phyloP scores from a whole-genome alignment of 2,113 vertebrate genomes.

The Chaetops frenatus region DNA sequence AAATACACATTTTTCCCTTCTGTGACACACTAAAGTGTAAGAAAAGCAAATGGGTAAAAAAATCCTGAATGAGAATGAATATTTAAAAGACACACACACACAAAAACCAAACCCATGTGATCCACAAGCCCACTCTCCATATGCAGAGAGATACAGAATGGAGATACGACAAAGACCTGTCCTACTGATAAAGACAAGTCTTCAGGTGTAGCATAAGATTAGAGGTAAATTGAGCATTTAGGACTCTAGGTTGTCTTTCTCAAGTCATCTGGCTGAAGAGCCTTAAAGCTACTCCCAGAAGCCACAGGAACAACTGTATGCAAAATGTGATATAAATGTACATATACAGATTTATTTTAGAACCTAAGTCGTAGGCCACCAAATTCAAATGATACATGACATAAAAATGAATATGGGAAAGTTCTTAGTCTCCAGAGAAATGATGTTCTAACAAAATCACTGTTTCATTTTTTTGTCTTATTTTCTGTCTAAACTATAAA shows the following conservation, averaged over 20 bases:
- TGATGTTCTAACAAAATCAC: neutral
- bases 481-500: neutral
- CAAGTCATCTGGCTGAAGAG: neutral
- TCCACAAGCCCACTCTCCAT: neutral
- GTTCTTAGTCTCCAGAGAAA: neutral
- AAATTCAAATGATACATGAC: neutral
- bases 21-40: neutral
- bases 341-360: neutral
- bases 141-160: neutral
- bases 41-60: neutral
- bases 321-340: neutral
- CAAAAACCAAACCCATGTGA: neutral
- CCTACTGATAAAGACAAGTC: neutral
- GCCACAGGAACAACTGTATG: neutral
- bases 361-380: neutral
- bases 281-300: rapidly evolving
- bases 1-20: neutral
- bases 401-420: neutral
- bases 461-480: neutral
- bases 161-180: neutral
- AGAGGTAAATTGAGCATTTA: neutral
- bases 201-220: neutral
- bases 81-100: neutral
- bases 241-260: neutral
- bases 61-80: neutral